These are phyloP conservation scores for Amblyornis subalaris DNA, from an alignment of 2,113 vertebrate genomes.

Conservation along the genomic window DNA sequence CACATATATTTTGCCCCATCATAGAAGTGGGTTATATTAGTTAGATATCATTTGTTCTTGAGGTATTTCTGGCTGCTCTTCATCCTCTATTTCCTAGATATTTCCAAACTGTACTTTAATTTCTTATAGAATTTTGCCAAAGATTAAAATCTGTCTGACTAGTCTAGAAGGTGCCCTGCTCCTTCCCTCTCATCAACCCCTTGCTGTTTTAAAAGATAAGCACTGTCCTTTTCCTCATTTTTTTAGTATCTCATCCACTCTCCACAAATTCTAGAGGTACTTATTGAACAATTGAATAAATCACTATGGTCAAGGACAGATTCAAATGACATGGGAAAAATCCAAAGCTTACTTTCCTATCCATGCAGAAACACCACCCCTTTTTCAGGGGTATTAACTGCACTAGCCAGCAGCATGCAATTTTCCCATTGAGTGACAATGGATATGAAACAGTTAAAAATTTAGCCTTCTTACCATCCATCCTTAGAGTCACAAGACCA, in stretches of 20 bases:
- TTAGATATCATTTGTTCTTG: neutral
- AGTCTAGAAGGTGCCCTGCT: neutral
- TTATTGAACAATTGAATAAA: neutral
- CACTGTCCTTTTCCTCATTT: neutral
- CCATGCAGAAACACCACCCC: neutral
- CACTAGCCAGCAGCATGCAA: neutral
- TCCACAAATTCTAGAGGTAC: neutral
- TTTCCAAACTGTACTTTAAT: neutral
- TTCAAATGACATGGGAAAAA: neutral
- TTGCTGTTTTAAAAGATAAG: neutral
- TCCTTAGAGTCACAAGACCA: neutral
- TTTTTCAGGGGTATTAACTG: neutral
- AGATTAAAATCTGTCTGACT: neutral
- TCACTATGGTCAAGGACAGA: neutral
- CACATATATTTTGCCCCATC: neutral
- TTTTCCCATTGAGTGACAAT: neutral
- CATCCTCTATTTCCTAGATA: neutral
- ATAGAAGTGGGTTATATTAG: neutral
- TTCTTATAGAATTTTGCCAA: slow-evolving; percentile 8
- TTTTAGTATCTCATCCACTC: neutral
- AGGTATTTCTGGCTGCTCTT: neutral
- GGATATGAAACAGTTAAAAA: neutral
- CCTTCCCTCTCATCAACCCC: neutral
- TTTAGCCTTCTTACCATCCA: neutral
- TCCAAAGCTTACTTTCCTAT: neutral